phyloP scores from a whole-genome alignment of 1,140 invertebrate species.

The Hypothenemus hampei region DNA sequence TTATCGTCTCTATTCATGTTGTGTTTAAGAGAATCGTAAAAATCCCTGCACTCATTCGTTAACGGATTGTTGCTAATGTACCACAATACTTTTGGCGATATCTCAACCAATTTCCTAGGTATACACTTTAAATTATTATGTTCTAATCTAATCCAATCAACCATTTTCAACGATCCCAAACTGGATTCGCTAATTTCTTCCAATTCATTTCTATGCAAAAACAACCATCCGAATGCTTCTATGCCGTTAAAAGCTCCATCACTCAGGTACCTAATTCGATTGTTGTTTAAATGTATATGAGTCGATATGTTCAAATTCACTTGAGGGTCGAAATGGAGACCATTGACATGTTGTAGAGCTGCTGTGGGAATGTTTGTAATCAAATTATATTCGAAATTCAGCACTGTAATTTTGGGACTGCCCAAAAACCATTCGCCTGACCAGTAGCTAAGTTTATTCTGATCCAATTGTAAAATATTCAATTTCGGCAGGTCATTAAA shows the following conservation, averaged over 20 bases:
- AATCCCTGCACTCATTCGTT: slow-evolving; percentile 47
- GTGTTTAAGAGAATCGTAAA: slow-evolving; percentile 22
- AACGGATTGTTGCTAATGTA: slow-evolving; percentile 38
- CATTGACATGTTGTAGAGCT: slow-evolving; percentile 37
- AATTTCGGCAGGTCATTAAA: slow-evolving; percentile 40
- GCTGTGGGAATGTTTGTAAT: slow-evolving; percentile 32
- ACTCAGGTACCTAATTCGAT: slow-evolving; percentile 36
- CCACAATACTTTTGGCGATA: slow-evolving; percentile 34
- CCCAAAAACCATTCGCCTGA: slow-evolving; percentile 37
- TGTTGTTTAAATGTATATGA: slow-evolving; percentile 38
- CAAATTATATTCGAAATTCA: slow-evolving; percentile 39
- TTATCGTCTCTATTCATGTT: neutral
- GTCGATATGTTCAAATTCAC: slow-evolving; percentile 33
- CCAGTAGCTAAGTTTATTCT: slow-evolving; percentile 37
- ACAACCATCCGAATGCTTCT: slow-evolving; percentile 37
- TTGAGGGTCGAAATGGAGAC: slow-evolving; percentile 30
- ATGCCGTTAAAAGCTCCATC: slow-evolving; percentile 36
- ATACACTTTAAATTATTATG: slow-evolving; percentile 37
- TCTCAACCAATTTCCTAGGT: slow-evolving; percentile 31
- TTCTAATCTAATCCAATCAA: slow-evolving; percentile 36
- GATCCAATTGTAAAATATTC: slow-evolving; percentile 34
- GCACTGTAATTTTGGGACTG: slow-evolving; percentile 34
- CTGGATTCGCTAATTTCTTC: slow-evolving; percentile 30
- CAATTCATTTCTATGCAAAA: slow-evolving; percentile 39
- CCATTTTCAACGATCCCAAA: slow-evolving; percentile 29